phyloP scores from a whole-genome alignment of 2,113 vertebrate species.

The Eubucco bourcierii region DNA sequence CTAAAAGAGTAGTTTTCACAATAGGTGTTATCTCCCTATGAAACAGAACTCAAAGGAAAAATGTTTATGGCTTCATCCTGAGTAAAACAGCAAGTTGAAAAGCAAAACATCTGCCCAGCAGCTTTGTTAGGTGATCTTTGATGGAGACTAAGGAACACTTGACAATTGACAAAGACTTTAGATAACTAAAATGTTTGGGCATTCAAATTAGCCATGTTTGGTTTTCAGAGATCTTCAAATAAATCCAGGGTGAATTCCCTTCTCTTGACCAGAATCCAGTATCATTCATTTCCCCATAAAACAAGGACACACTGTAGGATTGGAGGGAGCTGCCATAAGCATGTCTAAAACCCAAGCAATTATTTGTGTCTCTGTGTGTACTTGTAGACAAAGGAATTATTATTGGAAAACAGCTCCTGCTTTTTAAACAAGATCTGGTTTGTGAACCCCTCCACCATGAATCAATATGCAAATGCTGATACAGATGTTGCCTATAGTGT shows the following conservation, averaged over 20 bases:
- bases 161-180: not conserved
- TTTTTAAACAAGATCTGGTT: not conserved
- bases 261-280: not conserved
- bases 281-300: not conserved
- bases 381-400: not conserved
- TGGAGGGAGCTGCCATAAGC: not conserved
- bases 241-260: not conserved
- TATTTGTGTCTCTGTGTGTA: not conserved
- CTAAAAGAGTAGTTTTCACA: not conserved
- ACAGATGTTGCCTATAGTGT: slow-evolving; percentile 7
- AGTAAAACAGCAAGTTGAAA: not conserved
- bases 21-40: not conserved
- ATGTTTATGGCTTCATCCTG: not conserved
- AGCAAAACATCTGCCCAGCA: not conserved
- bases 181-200: not conserved
- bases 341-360: not conserved
- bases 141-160: not conserved
- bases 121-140: not conserved
- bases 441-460: not conserved
- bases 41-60: not conserved
- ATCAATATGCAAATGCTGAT: slow-evolving; percentile 4
- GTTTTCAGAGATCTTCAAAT: not conserved
- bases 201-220: slow-evolving; percentile 3
- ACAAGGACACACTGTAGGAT: not conserved
- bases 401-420: not conserved